Evolutionary conservation across 2,888 invertebrate genomes (phyloP).

Genomic region (Pterostichus niger): DNA sequence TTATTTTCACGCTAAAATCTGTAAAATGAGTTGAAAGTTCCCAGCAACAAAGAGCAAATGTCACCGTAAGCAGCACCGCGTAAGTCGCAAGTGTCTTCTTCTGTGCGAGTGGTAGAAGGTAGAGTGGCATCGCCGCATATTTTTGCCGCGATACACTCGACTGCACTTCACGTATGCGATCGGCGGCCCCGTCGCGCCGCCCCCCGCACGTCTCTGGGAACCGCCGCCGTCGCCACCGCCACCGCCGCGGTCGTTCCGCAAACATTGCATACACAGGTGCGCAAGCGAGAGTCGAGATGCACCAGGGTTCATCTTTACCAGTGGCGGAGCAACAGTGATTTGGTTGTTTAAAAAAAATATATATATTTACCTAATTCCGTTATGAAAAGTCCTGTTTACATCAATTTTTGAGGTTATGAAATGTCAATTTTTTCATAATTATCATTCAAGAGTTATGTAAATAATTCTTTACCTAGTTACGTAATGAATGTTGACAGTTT

Average conservation of each 20-base stretch:
- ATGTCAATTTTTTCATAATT: no score
- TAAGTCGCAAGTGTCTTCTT: conserved; percentile 16
- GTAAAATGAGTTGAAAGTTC: no score
- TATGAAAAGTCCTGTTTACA: no score
- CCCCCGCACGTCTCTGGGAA: not conserved
- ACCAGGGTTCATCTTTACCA: conserved; percentile 54
- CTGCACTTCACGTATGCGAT: conserved; percentile 65
- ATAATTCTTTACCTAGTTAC: no score
- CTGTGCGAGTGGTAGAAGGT: not conserved
- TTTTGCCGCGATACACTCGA: conserved; percentile 61
- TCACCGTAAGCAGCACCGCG: no score
- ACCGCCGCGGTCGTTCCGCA: conserved; percentile 58
- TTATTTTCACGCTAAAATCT: no score
- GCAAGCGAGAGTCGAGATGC: conserved; percentile 13
- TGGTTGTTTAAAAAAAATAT: no score
- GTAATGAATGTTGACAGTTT: no score
- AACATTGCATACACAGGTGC: conserved; percentile 62
- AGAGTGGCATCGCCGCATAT: conserved; percentile 43
- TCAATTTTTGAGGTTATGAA: no score
- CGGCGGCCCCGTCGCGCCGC: conserved; percentile 25
- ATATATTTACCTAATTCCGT: no score
- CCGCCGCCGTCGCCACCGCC: not conserved
- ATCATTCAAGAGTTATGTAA: no score
- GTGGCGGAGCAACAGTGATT: conserved; percentile 10
- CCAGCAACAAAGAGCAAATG: no score